These are phyloP conservation scores for Eledone cirrhosa DNA, from an alignment of 2,888 invertebrate genomes.

Conservation along the genomic window DNA sequence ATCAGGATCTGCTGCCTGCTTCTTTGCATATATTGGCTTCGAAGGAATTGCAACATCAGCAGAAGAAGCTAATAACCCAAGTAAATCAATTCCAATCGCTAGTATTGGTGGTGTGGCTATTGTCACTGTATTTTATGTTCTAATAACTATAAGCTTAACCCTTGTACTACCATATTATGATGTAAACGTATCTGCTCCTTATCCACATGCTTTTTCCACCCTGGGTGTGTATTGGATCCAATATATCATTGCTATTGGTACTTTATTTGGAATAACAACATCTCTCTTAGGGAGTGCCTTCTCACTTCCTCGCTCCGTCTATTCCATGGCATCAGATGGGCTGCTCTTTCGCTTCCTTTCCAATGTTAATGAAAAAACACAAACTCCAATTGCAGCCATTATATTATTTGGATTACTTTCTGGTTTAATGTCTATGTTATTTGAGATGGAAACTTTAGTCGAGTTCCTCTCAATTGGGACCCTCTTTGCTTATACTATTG, in stretches of 20 bases:
- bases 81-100: constrained; percentile 65
- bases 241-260: constrained; percentile 61
- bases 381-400: constrained; percentile 68
- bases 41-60: constrained; percentile 67
- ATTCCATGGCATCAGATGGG: constrained; percentile 91
- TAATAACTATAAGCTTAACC: constrained; percentile 57
- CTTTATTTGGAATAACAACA: constrained; percentile 62
- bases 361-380: constrained; percentile 80
- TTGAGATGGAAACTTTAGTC: constrained; percentile 88
- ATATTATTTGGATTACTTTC: constrained; percentile 58
- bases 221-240: constrained; percentile 60
- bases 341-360: constrained; percentile 78
- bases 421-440: constrained; percentile 79
- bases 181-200: constrained; percentile 58
- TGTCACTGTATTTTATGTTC: constrained; percentile 60
- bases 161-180: constrained; percentile 59
- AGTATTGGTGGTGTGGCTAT: constrained; percentile 55
- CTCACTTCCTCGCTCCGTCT: constrained; percentile 85
- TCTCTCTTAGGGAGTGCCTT: constrained; percentile 80
- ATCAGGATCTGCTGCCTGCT: constrained; percentile 67
- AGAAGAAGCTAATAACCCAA: constrained; percentile 66
- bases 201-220: constrained; percentile 59
- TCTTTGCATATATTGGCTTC: constrained; percentile 68
- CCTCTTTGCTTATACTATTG: constrained; percentile 91
- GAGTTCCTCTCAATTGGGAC: constrained; percentile 97